phyloP scores from a whole-genome alignment of 2,797 vertebrate species.

The Malurus leucopterus region DNA sequence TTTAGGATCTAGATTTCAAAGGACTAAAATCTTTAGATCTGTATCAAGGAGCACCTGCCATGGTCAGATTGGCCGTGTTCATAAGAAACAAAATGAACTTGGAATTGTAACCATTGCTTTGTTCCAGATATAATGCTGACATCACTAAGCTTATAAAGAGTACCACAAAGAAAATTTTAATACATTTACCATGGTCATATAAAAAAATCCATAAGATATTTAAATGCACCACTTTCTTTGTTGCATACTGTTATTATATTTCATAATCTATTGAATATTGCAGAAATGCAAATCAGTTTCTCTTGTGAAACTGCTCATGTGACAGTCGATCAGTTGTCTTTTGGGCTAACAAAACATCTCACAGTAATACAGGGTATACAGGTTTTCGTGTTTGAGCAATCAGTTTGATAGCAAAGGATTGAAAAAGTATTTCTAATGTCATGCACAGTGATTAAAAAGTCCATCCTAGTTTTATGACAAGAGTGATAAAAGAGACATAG shows the following conservation, averaged over 20 bases:
- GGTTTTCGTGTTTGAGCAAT: constrained; percentile 52
- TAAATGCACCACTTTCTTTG: background rate
- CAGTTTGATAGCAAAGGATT: background rate
- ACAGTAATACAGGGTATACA: background rate
- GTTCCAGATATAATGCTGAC: background rate
- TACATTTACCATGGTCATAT: background rate
- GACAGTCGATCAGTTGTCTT: constrained; percentile 15
- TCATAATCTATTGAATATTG: constrained; percentile 4
- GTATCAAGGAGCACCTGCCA: background rate
- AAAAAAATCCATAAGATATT: background rate
- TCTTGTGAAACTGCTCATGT: background rate
- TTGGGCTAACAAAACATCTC: constrained; percentile 10
- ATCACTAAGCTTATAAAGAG: background rate
- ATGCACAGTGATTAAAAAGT: constrained; percentile 44
- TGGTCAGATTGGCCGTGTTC: accelerated
- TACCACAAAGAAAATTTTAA: background rate
- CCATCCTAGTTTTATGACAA: constrained; percentile 49
- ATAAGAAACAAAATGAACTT: background rate
- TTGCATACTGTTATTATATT: background rate
- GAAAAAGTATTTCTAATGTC: constrained; percentile 56
- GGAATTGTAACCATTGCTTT: background rate
- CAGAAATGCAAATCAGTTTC: constrained; percentile 2
- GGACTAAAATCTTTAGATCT: background rate
- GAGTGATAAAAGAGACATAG: constrained; percentile 44
- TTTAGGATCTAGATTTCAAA: background rate